Evolutionary conservation across 2,797 vertebrate genomes (phyloP).

Genomic region (Phalloptychus januarius): DNA sequence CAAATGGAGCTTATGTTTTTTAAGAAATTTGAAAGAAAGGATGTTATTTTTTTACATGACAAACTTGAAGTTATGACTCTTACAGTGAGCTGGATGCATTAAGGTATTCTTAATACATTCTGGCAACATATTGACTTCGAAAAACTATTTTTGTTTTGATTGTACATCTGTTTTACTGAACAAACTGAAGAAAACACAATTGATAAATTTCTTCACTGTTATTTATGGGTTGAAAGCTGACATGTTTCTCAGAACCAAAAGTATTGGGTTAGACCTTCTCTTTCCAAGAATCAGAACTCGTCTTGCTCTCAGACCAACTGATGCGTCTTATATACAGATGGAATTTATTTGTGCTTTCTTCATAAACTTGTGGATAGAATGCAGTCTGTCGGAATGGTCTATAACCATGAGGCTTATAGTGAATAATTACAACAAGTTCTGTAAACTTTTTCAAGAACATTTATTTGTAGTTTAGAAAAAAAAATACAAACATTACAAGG

Average conservation of each 20-base stretch:
- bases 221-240: not conserved
- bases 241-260: not conserved
- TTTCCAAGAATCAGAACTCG: not conserved
- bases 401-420: not conserved
- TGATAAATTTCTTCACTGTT: not conserved
- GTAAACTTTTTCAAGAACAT: not conserved
- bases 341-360: not conserved
- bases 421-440: not conserved
- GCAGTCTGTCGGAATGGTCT: not conserved
- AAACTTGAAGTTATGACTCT: not conserved
- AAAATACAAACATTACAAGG: not conserved
- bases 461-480: not conserved
- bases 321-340: not conserved
- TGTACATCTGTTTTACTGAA: not conserved
- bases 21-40: not conserved
- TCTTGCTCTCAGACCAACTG: not conserved
- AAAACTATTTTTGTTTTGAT: not conserved
- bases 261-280: not conserved
- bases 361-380: not conserved
- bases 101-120: too few relatives aligned
- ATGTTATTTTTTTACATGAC: too few relatives aligned
- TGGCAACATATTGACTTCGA: not conserved
- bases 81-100: not conserved
- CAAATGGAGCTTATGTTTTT: not conserved
- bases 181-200: not conserved